Percentiles rank a stretch among this genome's conserved stretches.
phyloP scores from a whole-genome alignment of 2,888 invertebrate genomes.

The Lysandra coridon region DNA sequence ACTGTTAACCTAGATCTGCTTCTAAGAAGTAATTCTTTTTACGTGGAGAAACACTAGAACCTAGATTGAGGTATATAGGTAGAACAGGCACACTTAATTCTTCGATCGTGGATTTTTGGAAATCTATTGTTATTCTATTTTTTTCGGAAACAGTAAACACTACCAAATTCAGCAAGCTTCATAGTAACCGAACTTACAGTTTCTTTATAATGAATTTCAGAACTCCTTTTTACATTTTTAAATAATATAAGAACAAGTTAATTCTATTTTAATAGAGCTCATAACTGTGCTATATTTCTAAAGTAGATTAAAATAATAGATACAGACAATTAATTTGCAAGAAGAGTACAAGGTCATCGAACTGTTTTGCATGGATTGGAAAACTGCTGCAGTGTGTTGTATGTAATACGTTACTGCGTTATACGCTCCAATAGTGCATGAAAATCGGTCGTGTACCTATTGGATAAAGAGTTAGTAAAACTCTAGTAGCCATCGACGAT shows the following conservation, averaged over 20 bases:
- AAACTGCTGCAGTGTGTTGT: background rate
- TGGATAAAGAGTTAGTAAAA: background rate
- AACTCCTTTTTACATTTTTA: background rate
- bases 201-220: background rate
- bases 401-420: slow-evolving; percentile 21
- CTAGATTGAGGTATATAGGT: background rate
- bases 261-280: background rate
- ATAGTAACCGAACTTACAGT: background rate
- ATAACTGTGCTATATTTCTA: background rate
- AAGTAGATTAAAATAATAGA: background rate
- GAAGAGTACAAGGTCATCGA: slow-evolving; percentile 8
- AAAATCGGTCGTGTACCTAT: background rate
- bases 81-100: too few relatives aligned
- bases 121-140: too few relatives aligned
- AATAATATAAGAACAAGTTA: background rate
- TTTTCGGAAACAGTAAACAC: background rate
- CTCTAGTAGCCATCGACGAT: background rate
- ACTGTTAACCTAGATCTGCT: slow-evolving; percentile 34
- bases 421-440: slow-evolving; percentile 26
- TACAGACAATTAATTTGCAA: background rate
- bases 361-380: slow-evolving; percentile 16
- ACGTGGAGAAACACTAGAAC: slow-evolving; percentile 17
- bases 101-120: too few relatives aligned
- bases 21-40: slow-evolving; percentile 38
- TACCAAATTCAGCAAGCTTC: background rate